A percentile compares a stretch with the other conserved stretches of the same genome.
phyloP scores from a whole-genome alignment of 1,140 invertebrate genomes.

The Oppia nitens region DNA sequence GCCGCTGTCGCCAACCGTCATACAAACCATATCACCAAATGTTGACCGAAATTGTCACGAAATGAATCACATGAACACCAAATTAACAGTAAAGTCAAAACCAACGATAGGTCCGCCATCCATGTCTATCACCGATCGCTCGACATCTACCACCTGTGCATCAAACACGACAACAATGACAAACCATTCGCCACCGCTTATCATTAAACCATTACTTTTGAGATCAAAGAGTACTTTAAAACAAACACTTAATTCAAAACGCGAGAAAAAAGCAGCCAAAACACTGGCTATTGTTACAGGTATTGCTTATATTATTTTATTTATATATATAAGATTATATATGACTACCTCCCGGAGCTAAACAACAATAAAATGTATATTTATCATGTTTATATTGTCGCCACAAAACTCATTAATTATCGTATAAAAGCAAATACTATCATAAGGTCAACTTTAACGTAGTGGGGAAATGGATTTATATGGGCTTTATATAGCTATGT shows the following conservation, averaged over 20 bases:
- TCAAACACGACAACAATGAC: neutral
- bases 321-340: neutral
- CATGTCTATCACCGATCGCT: neutral
- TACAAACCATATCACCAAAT: neutral
- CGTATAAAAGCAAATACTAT: too few species aligned
- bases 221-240: conserved; percentile 33
- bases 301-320: conserved; percentile 12
- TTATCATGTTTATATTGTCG: too few species aligned
- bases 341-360: too few species aligned
- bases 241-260: conserved; percentile 57
- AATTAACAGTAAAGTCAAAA: neutral
- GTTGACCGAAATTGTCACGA: neutral
- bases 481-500: too few species aligned
- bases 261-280: conserved; percentile 47
- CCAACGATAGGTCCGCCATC: neutral
- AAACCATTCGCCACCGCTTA: neutral
- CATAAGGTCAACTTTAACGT: too few species aligned
- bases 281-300: conserved; percentile 33
- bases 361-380: too few species aligned
- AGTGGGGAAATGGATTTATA: too few species aligned
- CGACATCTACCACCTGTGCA: too few species aligned
- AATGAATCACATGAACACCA: neutral
- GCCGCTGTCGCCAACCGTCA: neutral
- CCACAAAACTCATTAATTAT: too few species aligned
- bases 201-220: neutral